These are phyloP conservation scores for Meliscaeva auricollis DNA, from an alignment of 2,888 invertebrate genomes.

Conservation along the genomic window DNA sequence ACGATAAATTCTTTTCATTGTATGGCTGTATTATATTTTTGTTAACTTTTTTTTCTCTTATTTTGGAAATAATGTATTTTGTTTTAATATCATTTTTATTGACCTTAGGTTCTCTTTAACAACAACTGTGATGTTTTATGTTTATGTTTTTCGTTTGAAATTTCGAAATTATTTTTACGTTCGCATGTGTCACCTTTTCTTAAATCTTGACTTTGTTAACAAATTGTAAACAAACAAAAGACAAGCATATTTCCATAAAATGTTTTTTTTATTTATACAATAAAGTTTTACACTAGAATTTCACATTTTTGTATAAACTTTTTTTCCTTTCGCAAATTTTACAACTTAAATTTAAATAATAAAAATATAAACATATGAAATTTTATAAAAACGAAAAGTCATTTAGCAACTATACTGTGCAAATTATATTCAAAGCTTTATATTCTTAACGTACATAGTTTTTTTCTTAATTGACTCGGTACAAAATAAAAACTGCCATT, in stretches of 20 bases:
- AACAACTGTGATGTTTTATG: too few species aligned
- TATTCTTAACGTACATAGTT: neutral
- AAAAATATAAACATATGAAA: slow-evolving; percentile 28
- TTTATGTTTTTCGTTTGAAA: too few species aligned
- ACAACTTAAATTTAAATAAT: slow-evolving; percentile 50
- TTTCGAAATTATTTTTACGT: too few species aligned
- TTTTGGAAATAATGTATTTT: too few species aligned
- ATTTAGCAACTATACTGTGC: slow-evolving; percentile 38
- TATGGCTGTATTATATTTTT: too few species aligned
- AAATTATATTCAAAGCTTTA: slow-evolving; percentile 35
- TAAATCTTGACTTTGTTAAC: too few species aligned
- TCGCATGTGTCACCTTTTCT: too few species aligned
- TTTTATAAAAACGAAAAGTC: neutral
- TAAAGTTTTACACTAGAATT: slow-evolving; percentile 70
- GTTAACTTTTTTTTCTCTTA: too few species aligned
- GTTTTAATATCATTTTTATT: too few species aligned
- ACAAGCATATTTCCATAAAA: slow-evolving; percentile 5
- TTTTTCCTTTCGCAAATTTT: slow-evolving; percentile 35
- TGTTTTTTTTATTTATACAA: slow-evolving; percentile 65
- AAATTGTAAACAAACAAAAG: neutral
- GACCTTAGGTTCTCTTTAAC: too few species aligned
- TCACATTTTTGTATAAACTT: slow-evolving; percentile 31
- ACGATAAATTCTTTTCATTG: too few species aligned
- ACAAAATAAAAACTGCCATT: neutral
- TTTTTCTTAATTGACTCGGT: slow-evolving; percentile 48